Conservation (phyloP, 2,888 invertebrate species). For the Eilema sororculum region DNA sequence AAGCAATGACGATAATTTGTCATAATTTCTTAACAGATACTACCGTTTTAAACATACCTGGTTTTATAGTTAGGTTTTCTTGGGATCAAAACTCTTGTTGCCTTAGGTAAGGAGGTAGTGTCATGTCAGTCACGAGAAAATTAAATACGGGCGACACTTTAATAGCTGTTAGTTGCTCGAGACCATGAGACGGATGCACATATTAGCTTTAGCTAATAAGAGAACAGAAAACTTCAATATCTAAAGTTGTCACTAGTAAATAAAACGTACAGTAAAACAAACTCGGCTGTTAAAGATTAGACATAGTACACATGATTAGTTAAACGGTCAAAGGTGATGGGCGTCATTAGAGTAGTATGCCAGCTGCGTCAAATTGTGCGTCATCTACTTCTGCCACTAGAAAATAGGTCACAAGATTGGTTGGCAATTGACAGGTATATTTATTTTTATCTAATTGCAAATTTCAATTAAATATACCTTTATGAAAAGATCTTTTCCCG, state of each 20-base stretch:
- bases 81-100: background rate
- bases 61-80: background rate
- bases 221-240: too few relatives aligned
- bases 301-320: constrained; percentile 44
- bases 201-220: too few relatives aligned
- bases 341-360: constrained; percentile 51
- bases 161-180: background rate
- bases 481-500: constrained; percentile 26
- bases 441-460: background rate
- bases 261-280: constrained; percentile 11
- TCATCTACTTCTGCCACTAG: constrained; percentile 31
- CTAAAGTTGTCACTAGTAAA: too few relatives aligned
- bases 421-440: background rate
- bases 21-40: too few relatives aligned
- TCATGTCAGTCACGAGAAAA: background rate
- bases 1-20: background rate
- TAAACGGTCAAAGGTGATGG: constrained; percentile 59
- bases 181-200: too few relatives aligned
- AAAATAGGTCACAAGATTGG: constrained; percentile 31
- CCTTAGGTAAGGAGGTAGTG: background rate
- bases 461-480: background rate
- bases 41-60: too few relatives aligned
- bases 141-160: background rate
- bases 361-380: constrained; percentile 45
- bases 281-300: constrained; percentile 13